phyloP scores from a whole-genome alignment of 2,797 vertebrate genomes.

The Argentina silus region DNA sequence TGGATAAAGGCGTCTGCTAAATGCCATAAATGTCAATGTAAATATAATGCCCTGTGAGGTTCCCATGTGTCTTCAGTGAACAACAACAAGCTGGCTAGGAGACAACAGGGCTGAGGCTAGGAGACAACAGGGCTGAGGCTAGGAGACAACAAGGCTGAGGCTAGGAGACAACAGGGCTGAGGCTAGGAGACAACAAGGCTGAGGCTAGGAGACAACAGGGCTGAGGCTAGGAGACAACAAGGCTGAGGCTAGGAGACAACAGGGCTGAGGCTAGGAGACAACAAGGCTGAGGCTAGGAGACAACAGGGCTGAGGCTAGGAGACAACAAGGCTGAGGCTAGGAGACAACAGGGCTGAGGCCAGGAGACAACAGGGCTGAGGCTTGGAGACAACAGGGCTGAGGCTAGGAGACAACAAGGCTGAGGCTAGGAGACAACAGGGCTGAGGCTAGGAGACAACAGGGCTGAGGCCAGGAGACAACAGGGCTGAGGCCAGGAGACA shows the following conservation, averaged over 20 bases:
- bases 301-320: too few relatives aligned
- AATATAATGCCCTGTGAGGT: constrained; percentile 23
- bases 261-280: too few relatives aligned
- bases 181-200: constrained; percentile 46
- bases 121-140: too few relatives aligned
- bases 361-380: constrained; percentile 41
- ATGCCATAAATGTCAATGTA: too few relatives aligned
- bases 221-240: constrained; percentile 50
- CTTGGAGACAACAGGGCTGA: constrained; percentile 20
- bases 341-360: too few relatives aligned
- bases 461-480: constrained; percentile 23
- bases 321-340: constrained; percentile 40
- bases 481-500: too few relatives aligned
- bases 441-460: constrained; percentile 50
- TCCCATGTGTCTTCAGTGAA: constrained; percentile 10
- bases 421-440: constrained; percentile 18
- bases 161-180: constrained; percentile 21
- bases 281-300: constrained; percentile 26
- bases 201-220: constrained; percentile 18
- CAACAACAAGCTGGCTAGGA: not conserved
- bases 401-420: constrained; percentile 46
- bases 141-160: constrained; percentile 41
- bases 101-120: constrained; percentile 40
- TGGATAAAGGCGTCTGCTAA: too few relatives aligned
- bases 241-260: constrained; percentile 22